A percentile compares a stretch with the other conserved stretches of the same genome.
These are phyloP conservation scores for Sminthurides bifidus DNA, from an alignment of 1,140 invertebrate species.

Conservation along the genomic window DNA sequence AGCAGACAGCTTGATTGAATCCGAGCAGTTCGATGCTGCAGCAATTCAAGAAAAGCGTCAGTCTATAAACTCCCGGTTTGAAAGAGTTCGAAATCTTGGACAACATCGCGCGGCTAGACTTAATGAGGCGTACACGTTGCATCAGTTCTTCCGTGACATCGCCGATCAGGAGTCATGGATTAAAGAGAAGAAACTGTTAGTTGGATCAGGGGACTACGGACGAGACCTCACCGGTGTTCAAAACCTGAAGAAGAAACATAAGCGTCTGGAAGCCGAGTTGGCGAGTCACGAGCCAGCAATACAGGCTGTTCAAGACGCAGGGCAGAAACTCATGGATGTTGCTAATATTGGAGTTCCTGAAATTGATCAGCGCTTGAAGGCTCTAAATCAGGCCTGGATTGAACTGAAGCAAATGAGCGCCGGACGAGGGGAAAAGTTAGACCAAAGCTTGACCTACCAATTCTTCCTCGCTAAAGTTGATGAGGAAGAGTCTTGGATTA, in stretches of 20 bases:
- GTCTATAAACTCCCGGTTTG: conserved; percentile 88
- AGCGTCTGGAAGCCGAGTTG: conserved; percentile 85
- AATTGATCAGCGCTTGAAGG: conserved; percentile 71
- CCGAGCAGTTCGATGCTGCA: conserved; percentile 85
- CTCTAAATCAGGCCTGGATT: conserved; percentile 76
- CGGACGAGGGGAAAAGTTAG: conserved; percentile 78
- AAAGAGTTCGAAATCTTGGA: conserved; percentile 83
- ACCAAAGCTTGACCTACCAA: conserved; percentile 89
- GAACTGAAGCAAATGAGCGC: conserved; percentile 79
- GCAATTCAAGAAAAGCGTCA: conserved; percentile 85
- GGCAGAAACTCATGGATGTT: conserved; percentile 90
- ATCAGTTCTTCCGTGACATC: conserved; percentile 99
- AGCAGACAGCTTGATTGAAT: conserved; percentile 85
- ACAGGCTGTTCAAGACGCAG: conserved; percentile 91
- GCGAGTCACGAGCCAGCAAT: conserved; percentile 94
- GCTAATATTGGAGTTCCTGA: conserved; percentile 93
- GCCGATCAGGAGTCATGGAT: conserved; percentile 99
- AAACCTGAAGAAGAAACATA: conserved; percentile 97
- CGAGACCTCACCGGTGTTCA: conserved; percentile 92
- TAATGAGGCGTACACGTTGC: conserved; percentile 88
- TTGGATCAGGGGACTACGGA: conserved; percentile 95
- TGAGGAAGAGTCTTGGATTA: conserved; percentile 98
- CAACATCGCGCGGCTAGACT: conserved; percentile 77
- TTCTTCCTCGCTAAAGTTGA: conserved; percentile 97
- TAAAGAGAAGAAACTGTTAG: conserved; percentile 96